Percentiles rank a stretch among this genome's conserved stretches.
These are phyloP conservation scores for Pachyrhynchus sulphureomaculatus DNA, from an alignment of 1,140 invertebrate genomes.

Conservation along the genomic window DNA sequence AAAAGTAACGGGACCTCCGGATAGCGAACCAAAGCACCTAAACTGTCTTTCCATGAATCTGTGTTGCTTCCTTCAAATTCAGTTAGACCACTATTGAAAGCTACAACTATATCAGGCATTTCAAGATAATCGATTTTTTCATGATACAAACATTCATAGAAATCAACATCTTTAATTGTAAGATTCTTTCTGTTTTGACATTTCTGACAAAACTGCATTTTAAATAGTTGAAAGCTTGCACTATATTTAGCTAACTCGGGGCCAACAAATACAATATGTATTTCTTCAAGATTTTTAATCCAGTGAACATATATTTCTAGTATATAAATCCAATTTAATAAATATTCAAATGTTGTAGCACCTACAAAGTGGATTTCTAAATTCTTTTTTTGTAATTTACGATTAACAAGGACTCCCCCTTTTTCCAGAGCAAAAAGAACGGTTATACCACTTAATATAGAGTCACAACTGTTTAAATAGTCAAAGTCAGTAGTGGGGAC, in stretches of 20 bases:
- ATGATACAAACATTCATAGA: conserved; percentile 39
- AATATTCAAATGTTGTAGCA: conserved; percentile 36
- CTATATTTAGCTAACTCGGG: conserved; percentile 30
- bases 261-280: conserved; percentile 43
- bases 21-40: conserved; percentile 37
- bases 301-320: conserved; percentile 42
- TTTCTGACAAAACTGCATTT: conserved; percentile 29
- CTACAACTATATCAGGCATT: conserved; percentile 43
- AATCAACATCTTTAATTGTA: conserved; percentile 22
- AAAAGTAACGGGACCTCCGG: conserved; percentile 41
- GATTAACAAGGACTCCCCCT: conserved; percentile 27
- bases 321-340: conserved; percentile 39
- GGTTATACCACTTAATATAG: conserved; percentile 29
- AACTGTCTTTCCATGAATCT: conserved; percentile 44
- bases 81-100: conserved; percentile 49
- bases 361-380: conserved; percentile 47
- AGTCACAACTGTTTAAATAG: conserved; percentile 4
- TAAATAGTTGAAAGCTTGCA: background rate
- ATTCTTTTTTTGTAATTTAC: conserved; percentile 18
- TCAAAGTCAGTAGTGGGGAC: background rate
- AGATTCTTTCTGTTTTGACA: conserved; percentile 29
- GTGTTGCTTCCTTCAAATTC: conserved; percentile 35
- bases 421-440: conserved; percentile 41
- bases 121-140: conserved; percentile 34
- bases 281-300: conserved; percentile 37